phyloP scores from a whole-genome alignment of 2,113 vertebrate genomes.

The Girardinichthys multiradiatus region DNA sequence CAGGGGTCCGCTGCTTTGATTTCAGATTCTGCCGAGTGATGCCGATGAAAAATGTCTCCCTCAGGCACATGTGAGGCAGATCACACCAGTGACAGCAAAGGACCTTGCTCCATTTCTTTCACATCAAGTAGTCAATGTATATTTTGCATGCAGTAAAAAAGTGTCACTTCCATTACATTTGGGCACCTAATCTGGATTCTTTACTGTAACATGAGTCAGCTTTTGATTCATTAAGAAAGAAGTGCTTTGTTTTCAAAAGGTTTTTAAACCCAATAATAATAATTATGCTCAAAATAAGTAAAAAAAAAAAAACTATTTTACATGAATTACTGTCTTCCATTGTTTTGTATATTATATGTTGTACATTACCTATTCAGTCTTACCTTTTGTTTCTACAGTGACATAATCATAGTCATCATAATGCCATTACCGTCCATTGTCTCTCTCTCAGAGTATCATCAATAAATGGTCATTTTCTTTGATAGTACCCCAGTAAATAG shows the following conservation, averaged over 20 bases:
- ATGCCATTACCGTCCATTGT: slow-evolving; percentile 2
- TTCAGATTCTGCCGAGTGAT: slow-evolving; percentile 56
- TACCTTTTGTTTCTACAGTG: neutral
- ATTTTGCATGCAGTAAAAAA: slow-evolving; percentile 11
- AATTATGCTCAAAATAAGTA: neutral
- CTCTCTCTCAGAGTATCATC: slow-evolving; percentile 11
- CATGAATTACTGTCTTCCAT: neutral
- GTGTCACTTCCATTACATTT: neutral
- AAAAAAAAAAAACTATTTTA: neutral
- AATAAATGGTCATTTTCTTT: slow-evolving; percentile 44
- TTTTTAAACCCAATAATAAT: neutral
- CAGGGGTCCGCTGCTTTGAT: slow-evolving; percentile 50
- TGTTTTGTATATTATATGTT: neutral
- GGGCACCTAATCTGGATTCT: neutral
- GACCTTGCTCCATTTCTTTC: slow-evolving; percentile 9
- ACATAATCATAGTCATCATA: neutral
- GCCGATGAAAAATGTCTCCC: slow-evolving; percentile 40
- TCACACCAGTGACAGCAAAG: slow-evolving; percentile 27
- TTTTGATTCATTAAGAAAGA: neutral
- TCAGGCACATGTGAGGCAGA: slow-evolving; percentile 32
- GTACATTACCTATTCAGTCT: neutral
- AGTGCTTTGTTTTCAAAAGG: neutral
- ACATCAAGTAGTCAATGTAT: slow-evolving; percentile 25
- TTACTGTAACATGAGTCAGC: neutral
- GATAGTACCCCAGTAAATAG: slow-evolving; percentile 17